phyloP scores from a whole-genome alignment of 2,888 invertebrate genomes.

The Aquatica leii region DNA sequence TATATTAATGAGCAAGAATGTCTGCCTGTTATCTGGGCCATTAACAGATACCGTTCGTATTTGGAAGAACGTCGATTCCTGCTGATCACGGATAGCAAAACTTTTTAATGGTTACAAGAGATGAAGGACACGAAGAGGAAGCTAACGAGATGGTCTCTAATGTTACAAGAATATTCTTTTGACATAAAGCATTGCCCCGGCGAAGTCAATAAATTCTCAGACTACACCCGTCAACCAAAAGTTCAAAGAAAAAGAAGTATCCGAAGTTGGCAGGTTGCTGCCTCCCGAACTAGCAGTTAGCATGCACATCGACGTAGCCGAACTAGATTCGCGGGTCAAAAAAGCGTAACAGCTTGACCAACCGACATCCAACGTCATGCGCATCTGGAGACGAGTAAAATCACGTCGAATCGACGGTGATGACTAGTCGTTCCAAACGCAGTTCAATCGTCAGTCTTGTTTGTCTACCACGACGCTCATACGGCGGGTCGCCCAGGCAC shows the following conservation, averaged over 20 bases:
- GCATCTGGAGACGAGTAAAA: no score
- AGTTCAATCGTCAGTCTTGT: not conserved
- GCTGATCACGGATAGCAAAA: no score
- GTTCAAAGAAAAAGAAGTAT: no score
- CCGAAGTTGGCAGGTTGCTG: no score
- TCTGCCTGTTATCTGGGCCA: slow-evolving; percentile 43
- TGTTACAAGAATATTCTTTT: slow-evolving; percentile 38
- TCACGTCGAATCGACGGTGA: no score
- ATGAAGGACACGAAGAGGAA: slow-evolving; percentile 29
- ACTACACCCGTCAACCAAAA: not conserved
- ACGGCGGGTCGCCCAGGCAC: slow-evolving; percentile 40
- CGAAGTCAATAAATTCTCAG: slow-evolving; percentile 30
- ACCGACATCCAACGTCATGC: no score
- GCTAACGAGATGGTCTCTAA: slow-evolving; percentile 35
- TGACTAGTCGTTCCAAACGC: no score
- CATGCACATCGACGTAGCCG: no score
- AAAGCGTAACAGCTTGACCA: no score
- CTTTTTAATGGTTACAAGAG: slow-evolving; percentile 39
- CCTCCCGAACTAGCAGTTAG: no score
- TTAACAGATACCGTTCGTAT: slow-evolving; percentile 40
- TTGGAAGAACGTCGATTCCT: no score
- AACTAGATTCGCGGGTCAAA: no score
- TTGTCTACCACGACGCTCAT: slow-evolving; percentile 22
- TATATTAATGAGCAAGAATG: slow-evolving; percentile 47
- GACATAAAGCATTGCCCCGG: slow-evolving; percentile 43